A percentile compares a stretch with the other conserved stretches of the same genome.
phyloP scores from a whole-genome alignment of 2,797 vertebrate species.

The Pampus argenteus region DNA sequence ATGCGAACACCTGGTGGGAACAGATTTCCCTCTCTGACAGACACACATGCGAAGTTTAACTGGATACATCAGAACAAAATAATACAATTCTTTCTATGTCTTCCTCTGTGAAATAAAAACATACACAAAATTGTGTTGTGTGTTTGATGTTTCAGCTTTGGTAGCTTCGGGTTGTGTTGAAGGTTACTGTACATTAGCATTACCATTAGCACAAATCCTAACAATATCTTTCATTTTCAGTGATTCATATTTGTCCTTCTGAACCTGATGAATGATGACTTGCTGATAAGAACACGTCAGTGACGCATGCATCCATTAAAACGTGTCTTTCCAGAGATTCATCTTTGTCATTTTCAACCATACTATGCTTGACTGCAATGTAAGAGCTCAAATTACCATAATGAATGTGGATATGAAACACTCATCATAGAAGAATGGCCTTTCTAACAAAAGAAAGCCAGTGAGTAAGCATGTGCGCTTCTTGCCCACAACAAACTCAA shows the following conservation, averaged over 20 bases:
- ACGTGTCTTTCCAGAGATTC: background rate
- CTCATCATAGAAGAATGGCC: background rate
- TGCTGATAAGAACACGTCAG: background rate
- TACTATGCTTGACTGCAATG: background rate
- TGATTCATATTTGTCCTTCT: background rate
- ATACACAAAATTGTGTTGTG: no score
- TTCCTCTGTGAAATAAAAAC: background rate
- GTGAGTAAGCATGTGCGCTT: background rate
- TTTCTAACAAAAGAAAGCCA: background rate
- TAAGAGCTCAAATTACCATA: background rate
- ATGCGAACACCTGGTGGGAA: background rate
- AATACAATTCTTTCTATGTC: background rate
- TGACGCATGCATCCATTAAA: background rate
- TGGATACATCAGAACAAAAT: background rate
- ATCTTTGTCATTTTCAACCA: background rate
- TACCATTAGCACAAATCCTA: background rate
- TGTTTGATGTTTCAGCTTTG: no score
- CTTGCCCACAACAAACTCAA: background rate
- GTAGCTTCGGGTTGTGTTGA: no score
- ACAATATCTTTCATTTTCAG: background rate
- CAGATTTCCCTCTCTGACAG: background rate
- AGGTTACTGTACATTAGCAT: background rate
- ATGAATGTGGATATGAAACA: background rate
- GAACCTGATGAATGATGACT: background rate
- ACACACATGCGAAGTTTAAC: slow-evolving; percentile 5